Percentiles rank a stretch among this genome's conserved stretches.
These are phyloP conservation scores for Drosophila testacea DNA, from an alignment of 2,888 invertebrate species.

Conservation along the genomic window DNA sequence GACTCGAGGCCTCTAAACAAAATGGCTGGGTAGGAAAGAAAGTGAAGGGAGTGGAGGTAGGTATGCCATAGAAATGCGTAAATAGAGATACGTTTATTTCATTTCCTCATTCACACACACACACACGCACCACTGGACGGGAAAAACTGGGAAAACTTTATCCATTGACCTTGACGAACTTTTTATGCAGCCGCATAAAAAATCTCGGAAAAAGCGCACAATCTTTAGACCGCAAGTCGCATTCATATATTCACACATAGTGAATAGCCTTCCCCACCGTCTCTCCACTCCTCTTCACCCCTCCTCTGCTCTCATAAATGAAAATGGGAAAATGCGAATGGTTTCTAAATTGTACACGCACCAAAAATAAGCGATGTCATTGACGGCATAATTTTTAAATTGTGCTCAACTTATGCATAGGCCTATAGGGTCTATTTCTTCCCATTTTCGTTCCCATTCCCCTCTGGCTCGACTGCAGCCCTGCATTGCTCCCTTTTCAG, in stretches of 20 bases:
- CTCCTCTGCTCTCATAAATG: not conserved
- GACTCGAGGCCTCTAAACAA: slow-evolving; percentile 5
- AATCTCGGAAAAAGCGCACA: slow-evolving; percentile 27
- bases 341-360: slow-evolving; percentile 59
- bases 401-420: slow-evolving; percentile 35
- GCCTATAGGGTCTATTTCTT: not conserved
- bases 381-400: slow-evolving; percentile 60
- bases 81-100: slow-evolving; percentile 34
- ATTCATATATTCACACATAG: slow-evolving; percentile 39
- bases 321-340: slow-evolving; percentile 30
- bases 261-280: slow-evolving; percentile 21
- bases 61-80: slow-evolving; percentile 28
- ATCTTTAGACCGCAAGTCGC: slow-evolving; percentile 25
- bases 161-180: slow-evolving; percentile 68
- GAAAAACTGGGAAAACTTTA: slow-evolving; percentile 54
- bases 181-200: slow-evolving; percentile 42
- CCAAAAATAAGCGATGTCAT: slow-evolving; percentile 49
- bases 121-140: slow-evolving; percentile 2
- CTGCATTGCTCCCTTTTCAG: not conserved
- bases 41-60: not conserved
- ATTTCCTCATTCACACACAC: slow-evolving; percentile 2
- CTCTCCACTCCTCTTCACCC: no score
- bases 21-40: not conserved
- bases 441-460: not conserved
- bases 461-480: no score